A percentile compares a stretch with the other conserved stretches of the same genome.
Conservation (phyloP, 2,797 vertebrate species). For the Hyperoplus immaculatus region DNA sequence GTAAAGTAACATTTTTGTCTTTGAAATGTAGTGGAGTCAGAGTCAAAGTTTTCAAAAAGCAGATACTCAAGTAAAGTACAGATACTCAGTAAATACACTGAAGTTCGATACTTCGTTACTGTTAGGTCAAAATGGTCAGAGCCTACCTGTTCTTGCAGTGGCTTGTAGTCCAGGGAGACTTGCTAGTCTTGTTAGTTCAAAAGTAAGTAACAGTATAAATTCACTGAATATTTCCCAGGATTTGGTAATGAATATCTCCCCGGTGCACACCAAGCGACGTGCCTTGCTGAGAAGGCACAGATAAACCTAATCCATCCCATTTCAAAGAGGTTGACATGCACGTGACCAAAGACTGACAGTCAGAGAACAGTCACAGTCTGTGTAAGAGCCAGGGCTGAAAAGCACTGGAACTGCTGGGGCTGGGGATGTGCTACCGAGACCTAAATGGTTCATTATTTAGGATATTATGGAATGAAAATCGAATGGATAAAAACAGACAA, state of each 20-base stretch:
- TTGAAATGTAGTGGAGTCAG: too few species aligned
- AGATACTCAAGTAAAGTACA: too few species aligned
- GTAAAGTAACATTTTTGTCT: too few species aligned
- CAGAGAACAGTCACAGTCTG: slow-evolving; percentile 49
- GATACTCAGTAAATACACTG: too few species aligned
- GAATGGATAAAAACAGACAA: background rate
- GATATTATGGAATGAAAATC: too few species aligned
- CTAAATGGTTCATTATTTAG: background rate
- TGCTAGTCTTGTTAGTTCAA: slow-evolving; percentile 21
- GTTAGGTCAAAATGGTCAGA: background rate
- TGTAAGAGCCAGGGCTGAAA: background rate
- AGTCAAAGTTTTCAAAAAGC: too few species aligned
- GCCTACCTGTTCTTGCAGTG: slow-evolving; percentile 42
- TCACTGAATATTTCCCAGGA: slow-evolving; percentile 1
- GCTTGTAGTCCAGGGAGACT: too few species aligned
- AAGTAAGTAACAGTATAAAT: slow-evolving; percentile 11
- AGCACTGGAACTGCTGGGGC: background rate
- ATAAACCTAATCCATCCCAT: slow-evolving; percentile 37
- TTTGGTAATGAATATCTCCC: slow-evolving; percentile 39
- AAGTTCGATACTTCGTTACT: too few species aligned
- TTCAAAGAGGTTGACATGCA: slow-evolving; percentile 54
- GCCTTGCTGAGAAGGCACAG: slow-evolving; percentile 58
- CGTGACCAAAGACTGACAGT: slow-evolving; percentile 45
- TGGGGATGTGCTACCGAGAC: background rate
- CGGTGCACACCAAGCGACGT: slow-evolving; percentile 23